These are phyloP conservation scores for Caretta caretta DNA, from an alignment of 2,113 vertebrate species.

Conservation along the genomic window DNA sequence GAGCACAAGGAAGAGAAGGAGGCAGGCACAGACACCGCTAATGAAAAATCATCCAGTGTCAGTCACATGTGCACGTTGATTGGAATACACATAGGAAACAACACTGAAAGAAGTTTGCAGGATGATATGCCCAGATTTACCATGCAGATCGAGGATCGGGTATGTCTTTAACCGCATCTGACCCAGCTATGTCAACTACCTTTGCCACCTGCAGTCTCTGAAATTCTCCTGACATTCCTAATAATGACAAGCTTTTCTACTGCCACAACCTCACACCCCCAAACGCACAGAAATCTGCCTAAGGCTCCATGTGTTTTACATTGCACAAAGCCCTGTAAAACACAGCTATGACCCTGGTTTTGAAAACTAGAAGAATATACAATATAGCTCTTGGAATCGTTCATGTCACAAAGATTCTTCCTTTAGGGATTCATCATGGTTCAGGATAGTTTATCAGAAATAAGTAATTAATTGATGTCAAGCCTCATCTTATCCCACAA, in stretches of 20 bases:
- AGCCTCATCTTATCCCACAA: slow-evolving; percentile 26
- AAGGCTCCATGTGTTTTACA: not conserved
- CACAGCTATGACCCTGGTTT: fast-evolving
- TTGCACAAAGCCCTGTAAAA: not conserved
- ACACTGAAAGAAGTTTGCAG: fast-evolving
- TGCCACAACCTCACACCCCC: not conserved
- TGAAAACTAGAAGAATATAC: not conserved
- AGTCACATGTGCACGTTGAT: no score
- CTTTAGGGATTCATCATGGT: not conserved
- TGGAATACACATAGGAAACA: not conserved
- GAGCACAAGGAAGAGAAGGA: not conserved
- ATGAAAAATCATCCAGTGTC: not conserved
- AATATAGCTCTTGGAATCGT: not conserved
- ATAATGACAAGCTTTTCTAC: not conserved
- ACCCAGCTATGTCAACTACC: not conserved
- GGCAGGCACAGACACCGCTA: not conserved
- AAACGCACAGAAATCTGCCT: not conserved
- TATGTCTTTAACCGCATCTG: not conserved
- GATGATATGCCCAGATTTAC: not conserved
- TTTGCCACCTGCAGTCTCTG: not conserved
- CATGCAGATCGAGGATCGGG: not conserved
- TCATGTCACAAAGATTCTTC: not conserved
- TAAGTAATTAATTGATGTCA: slow-evolving; percentile 57
- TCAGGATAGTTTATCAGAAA: slow-evolving; percentile 43
- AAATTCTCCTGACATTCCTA: not conserved